A percentile compares a stretch with the other conserved stretches of the same genome.
Evolutionary conservation across 2,797 vertebrate species (phyloP).

Genomic region (Chelon labrosus): DNA sequence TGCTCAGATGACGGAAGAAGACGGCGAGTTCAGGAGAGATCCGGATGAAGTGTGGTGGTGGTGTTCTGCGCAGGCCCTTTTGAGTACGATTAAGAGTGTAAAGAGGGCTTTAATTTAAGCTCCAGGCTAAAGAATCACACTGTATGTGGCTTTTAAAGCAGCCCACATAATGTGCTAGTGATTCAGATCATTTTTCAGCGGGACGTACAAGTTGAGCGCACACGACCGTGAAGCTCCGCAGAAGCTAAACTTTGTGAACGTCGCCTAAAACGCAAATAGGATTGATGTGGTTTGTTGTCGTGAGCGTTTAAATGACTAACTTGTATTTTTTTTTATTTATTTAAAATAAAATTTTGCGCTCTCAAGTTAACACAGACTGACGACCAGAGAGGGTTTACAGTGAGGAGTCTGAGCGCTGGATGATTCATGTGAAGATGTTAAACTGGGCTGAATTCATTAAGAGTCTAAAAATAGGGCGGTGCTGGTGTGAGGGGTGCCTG

Average conservation of each 20-base stretch:
- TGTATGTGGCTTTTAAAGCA: constrained; percentile 47
- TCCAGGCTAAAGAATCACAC: constrained; percentile 45
- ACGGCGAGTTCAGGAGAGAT: constrained; percentile 31
- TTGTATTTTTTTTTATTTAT: constrained; percentile 20
- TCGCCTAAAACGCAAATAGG: constrained; percentile 42
- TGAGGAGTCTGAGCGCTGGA: constrained; percentile 11
- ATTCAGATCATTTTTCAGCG: constrained; percentile 54
- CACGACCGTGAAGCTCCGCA: constrained; percentile 35
- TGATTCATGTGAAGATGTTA: constrained; percentile 49
- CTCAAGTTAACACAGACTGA: constrained; percentile 35
- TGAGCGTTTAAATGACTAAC: constrained; percentile 37
- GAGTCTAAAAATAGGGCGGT: constrained; percentile 51
- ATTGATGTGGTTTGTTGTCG: constrained; percentile 50
- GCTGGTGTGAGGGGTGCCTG: constrained; percentile 32
- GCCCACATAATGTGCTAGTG: constrained; percentile 55
- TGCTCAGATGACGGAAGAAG: constrained; percentile 19
- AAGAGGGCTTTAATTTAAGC: constrained; percentile 58
- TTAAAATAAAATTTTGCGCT: not conserved
- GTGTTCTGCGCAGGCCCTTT: constrained; percentile 34
- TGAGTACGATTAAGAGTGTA: constrained; percentile 47
- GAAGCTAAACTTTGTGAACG: constrained; percentile 33
- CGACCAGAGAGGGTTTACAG: constrained; percentile 28
- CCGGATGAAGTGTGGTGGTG: constrained; percentile 26
- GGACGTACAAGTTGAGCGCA: constrained; percentile 33
- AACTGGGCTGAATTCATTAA: constrained; percentile 58